phyloP scores from a whole-genome alignment of 2,797 vertebrate genomes.

The Sorex maritimensis region DNA sequence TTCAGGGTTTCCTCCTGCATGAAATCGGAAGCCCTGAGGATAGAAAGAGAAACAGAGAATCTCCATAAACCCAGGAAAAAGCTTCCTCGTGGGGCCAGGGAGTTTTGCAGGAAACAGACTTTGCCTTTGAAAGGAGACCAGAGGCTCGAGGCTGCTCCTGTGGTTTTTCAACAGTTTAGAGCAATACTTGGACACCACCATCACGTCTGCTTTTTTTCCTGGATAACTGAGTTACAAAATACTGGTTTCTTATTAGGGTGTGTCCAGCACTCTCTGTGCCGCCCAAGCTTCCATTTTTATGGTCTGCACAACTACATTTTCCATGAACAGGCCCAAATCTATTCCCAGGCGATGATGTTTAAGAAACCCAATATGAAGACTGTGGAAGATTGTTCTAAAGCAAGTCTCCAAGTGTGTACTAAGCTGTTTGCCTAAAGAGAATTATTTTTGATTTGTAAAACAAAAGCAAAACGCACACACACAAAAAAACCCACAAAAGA shows the following conservation, averaged over 20 bases:
- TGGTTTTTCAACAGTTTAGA: slow-evolving; percentile 78
- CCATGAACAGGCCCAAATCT: slow-evolving; percentile 78
- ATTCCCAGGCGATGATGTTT: slow-evolving; percentile 66
- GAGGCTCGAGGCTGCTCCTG: slow-evolving; percentile 63
- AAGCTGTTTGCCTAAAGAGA: slow-evolving; percentile 63
- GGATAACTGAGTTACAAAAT: slow-evolving; percentile 66
- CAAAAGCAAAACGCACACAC: too few species aligned
- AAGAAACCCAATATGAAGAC: slow-evolving; percentile 64
- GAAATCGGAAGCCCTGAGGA: slow-evolving; percentile 10
- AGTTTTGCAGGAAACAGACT: slow-evolving; percentile 67
- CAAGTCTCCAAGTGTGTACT: slow-evolving; percentile 60
- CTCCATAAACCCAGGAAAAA: slow-evolving; percentile 10
- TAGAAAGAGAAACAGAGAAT: slow-evolving; percentile 50
- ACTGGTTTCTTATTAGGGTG: slow-evolving; percentile 79
- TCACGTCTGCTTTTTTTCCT: slow-evolving; percentile 9
- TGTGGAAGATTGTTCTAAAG: slow-evolving; percentile 46
- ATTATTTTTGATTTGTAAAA: slow-evolving; percentile 72
- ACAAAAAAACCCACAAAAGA: neutral
- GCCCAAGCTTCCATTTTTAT: slow-evolving; percentile 68
- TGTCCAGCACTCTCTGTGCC: slow-evolving; percentile 75
- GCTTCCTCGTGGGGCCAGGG: slow-evolving; percentile 47
- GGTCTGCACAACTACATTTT: slow-evolving; percentile 72
- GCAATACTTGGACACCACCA: slow-evolving; percentile 58
- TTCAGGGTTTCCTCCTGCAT: slow-evolving; percentile 42
- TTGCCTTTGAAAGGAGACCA: slow-evolving; percentile 73